Evolutionary conservation across 1,140 invertebrate species (phyloP).

Genomic region (Coboldia fuscipes): DNA sequence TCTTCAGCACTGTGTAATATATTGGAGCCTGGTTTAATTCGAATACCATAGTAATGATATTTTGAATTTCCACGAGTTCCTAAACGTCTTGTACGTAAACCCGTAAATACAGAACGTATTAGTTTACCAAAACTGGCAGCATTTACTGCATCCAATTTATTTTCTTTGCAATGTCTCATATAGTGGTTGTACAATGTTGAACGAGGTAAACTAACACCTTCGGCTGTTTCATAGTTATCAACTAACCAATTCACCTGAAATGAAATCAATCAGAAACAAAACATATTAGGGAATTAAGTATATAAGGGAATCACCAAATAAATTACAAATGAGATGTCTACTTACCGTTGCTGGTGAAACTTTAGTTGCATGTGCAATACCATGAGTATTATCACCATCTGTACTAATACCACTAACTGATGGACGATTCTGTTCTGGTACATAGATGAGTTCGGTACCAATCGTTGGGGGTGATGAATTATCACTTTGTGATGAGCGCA

Average conservation of each 20-base stretch:
- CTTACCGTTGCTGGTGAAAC: constrained; percentile 78
- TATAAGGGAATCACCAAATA: constrained; percentile 18
- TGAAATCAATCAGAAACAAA: constrained; percentile 5
- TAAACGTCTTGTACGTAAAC: constrained; percentile 75
- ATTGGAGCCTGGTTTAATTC: constrained; percentile 74
- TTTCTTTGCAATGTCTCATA: constrained; percentile 78
- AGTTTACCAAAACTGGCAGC: constrained; percentile 98
- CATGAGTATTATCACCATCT: constrained; percentile 30
- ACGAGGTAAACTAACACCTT: constrained; percentile 88
- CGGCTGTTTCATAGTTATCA: constrained; percentile 95
- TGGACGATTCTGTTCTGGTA: too few species aligned
- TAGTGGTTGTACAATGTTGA: constrained; percentile 96
- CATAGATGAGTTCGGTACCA: neutral
- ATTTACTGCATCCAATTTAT: constrained; percentile 94
- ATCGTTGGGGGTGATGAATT: constrained; percentile 56
- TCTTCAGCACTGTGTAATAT: constrained; percentile 33
- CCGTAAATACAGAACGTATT: constrained; percentile 93
- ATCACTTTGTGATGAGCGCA: constrained; percentile 29
- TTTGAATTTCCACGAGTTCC: constrained; percentile 98
- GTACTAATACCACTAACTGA: constrained; percentile 23
- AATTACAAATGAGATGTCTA: constrained; percentile 22
- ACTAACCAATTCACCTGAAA: constrained; percentile 85
- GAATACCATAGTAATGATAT: constrained; percentile 99
- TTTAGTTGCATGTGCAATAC: constrained; percentile 60
- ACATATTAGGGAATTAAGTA: constrained; percentile 5